Conservation (phyloP, 1,140 invertebrate genomes). For the Aphelinus certus region DNA sequence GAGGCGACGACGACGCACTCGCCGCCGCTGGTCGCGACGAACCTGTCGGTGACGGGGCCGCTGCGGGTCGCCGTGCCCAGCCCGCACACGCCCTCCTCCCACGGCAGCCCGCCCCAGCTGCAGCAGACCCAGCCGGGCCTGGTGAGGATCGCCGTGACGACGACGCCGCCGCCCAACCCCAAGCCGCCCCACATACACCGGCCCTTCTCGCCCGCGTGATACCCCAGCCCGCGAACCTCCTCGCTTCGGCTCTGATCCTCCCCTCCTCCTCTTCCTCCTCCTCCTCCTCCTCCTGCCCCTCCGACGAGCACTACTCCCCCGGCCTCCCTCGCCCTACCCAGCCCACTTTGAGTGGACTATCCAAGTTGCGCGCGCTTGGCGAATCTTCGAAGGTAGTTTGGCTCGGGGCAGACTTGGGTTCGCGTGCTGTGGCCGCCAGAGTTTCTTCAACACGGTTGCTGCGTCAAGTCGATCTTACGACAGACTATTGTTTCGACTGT, state of each 20-base stretch:
- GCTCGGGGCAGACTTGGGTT: no score
- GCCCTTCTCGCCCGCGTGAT: conserved; percentile 66
- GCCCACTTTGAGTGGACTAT: not conserved
- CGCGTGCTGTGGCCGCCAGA: no score
- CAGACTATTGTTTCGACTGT: no score
- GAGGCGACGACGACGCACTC: conserved; percentile 63
- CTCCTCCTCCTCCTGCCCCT: no score
- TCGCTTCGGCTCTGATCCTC: not conserved
- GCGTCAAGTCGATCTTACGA: no score
- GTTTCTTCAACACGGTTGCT: no score
- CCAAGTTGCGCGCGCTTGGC: not conserved
- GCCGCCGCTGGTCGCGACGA: conserved; percentile 63
- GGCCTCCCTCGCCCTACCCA: no score
- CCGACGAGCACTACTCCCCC: no score
- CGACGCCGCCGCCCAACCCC: conserved; percentile 57
- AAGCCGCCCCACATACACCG: conserved; percentile 63
- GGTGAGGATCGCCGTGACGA: conserved; percentile 58
- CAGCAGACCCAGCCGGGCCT: conserved; percentile 39
- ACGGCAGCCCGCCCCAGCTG: conserved; percentile 58
- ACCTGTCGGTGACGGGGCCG: conserved; percentile 62
- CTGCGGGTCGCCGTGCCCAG: conserved; percentile 62
- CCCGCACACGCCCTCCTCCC: conserved; percentile 63
- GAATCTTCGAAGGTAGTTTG: no score
- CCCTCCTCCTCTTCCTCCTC: not conserved
- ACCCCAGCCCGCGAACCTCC: conserved; percentile 42